Evolutionary conservation across 2,797 vertebrate genomes (phyloP).

Genomic region (Chrysocyon brachyurus): DNA sequence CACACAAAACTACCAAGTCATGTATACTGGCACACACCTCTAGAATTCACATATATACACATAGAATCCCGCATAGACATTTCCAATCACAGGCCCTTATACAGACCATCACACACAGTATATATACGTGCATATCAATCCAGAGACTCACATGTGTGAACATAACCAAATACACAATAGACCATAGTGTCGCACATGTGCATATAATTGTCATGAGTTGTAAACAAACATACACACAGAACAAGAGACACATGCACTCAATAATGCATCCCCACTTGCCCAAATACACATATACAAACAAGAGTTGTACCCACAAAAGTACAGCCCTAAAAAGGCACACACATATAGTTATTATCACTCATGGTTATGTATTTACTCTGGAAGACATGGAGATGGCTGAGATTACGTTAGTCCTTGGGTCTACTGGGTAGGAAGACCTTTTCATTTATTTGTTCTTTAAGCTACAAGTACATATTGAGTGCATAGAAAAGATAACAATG

Average conservation of each 20-base stretch:
- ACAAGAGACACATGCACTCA: neutral
- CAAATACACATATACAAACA: neutral
- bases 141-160: neutral
- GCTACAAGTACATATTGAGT: neutral
- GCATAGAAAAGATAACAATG: neutral
- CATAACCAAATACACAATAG: neutral
- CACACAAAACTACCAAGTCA: neutral
- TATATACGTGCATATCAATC: neutral
- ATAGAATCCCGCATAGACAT: neutral
- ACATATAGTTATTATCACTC: neutral
- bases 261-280: neutral
- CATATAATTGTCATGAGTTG: neutral
- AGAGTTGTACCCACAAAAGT: neutral
- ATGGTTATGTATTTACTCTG: neutral
- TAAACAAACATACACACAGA: conserved; percentile 14
- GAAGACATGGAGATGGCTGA: neutral
- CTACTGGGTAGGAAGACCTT: neutral
- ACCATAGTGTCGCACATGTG: neutral
- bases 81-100: neutral
- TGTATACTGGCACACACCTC: neutral
- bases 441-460: neutral
- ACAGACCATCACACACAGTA: neutral
- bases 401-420: neutral
- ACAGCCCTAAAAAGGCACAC: neutral
- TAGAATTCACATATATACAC: neutral